Base-by-base conservation (phyloP, 2,797 vertebrate genomes). In the Adrianichthys oophorus region DNA sequence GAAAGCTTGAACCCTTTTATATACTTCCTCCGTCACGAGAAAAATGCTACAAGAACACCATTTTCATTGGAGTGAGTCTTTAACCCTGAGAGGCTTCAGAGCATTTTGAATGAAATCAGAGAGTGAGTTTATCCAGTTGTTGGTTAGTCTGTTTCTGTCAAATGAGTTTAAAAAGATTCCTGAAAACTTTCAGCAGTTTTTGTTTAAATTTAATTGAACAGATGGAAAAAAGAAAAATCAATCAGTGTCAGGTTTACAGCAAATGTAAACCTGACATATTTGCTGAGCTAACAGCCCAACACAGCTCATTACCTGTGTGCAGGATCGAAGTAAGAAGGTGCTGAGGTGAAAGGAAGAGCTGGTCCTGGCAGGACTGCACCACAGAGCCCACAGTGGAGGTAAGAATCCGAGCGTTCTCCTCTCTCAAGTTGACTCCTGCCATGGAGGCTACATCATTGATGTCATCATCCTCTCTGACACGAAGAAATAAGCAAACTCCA, bases 401-500 rank as follows among this genome's bases (percentile, higher is more conserved):
- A 71, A 94, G 47, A 78, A 93, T 93, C 68, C 80, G 89, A n/a
- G 93, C 94, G 15, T 86, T 94, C 82, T 95, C 93, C 83, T 95
- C 94, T 12, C 71, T 89, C 45, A 95, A 88, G 82, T 95, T 95
- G 63, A 95, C 92, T 0, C 94, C 93, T 44, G 93, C 93, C 94
- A 95, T 93, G 65, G 90, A 94, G 15, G 93, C 85, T 44, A 95
- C 93, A 15, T 95, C 93, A 16, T 93, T 95, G 52, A 95, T 93
- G 78, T 95, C 94, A 21, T 95, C 94, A 0, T 95, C 94, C 43
- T 95, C 93, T 85, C 94, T 95, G 42, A 15, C 32, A 4, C 32
- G 12, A 2, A 13, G 32, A 37, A 37, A 12, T 37, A 37, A 37
- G 32, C 32, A 37, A 12, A 37, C 32, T 12, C 5, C 5, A 12